A percentile compares a stretch with the other conserved stretches of the same genome.
Evolutionary conservation across 1,140 invertebrate species (phyloP).

Genomic region (Hormaphis cornu): DNA sequence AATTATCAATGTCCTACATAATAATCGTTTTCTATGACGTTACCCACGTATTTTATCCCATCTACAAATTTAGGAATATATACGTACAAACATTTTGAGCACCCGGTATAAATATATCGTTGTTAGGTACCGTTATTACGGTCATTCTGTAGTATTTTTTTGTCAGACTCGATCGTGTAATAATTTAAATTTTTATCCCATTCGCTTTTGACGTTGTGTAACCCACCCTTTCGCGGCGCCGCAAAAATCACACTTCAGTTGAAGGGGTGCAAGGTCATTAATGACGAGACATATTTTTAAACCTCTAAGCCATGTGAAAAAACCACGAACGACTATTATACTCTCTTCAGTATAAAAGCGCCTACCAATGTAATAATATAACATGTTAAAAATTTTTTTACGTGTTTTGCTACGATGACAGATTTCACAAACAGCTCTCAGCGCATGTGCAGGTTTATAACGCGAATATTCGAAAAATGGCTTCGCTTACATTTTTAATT

Average conservation of each 20-base stretch:
- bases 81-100: no score
- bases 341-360: no score
- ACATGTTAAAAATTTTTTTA: conserved; percentile 2
- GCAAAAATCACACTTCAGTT: conserved; percentile 14
- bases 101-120: no score
- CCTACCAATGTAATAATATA: background rate
- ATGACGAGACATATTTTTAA: conserved; percentile 12
- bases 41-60: no score
- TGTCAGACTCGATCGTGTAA: background rate
- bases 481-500: no score
- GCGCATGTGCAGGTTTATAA: background rate
- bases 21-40: no score
- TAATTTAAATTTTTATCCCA: background rate
- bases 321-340: background rate
- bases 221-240: background rate
- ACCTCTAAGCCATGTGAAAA: background rate
- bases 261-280: conserved; percentile 7
- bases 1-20: no score
- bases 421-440: background rate
- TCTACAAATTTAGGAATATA: no score
- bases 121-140: no score
- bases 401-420: conserved; percentile 2
- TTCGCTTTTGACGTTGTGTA: background rate
- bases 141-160: no score
- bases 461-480: no score